Evolutionary conservation across 2,888 invertebrate species (phyloP).

Genomic region (Epistrophella euchroma): DNA sequence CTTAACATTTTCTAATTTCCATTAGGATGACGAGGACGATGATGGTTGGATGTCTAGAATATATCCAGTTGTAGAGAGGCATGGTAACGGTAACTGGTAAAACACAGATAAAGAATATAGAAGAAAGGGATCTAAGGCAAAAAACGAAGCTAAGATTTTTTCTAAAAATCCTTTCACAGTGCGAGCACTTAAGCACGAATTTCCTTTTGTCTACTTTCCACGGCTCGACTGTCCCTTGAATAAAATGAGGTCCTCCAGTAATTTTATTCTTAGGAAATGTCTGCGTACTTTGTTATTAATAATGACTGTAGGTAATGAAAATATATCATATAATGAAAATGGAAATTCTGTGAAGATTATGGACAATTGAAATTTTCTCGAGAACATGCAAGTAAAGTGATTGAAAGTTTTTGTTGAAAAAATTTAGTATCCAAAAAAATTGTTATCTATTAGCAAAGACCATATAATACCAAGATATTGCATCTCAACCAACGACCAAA

Average conservation of each 20-base stretch:
- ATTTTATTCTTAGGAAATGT: constrained; percentile 69
- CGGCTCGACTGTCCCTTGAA: constrained; percentile 67
- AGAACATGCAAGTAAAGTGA: constrained; percentile 16
- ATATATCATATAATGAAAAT: constrained; percentile 70
- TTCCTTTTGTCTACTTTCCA: constrained; percentile 62
- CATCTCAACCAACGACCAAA: too few species aligned
- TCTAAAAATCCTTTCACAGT: constrained; percentile 73
- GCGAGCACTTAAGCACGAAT: constrained; percentile 74
- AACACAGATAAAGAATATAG: constrained; percentile 65
- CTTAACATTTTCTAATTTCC: constrained; percentile 74
- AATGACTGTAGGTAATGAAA: constrained; percentile 73
- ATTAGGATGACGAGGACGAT: constrained; percentile 60
- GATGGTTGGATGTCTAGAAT: constrained; percentile 41
- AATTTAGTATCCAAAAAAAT: background rate
- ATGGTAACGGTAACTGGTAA: constrained; percentile 36
- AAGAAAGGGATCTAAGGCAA: constrained; percentile 30
- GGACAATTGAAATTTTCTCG: constrained; percentile 15
- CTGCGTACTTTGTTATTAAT: constrained; percentile 60
- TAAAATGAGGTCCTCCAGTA: constrained; percentile 64
- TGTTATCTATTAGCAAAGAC: too few species aligned
- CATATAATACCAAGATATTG: too few species aligned
- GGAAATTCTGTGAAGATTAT: constrained; percentile 51
- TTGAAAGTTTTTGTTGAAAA: background rate
- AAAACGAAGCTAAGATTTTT: constrained; percentile 43
- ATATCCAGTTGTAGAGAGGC: constrained; percentile 24